Conservation (phyloP, 2,888 invertebrate species). For the Erannis defoliaria region DNA sequence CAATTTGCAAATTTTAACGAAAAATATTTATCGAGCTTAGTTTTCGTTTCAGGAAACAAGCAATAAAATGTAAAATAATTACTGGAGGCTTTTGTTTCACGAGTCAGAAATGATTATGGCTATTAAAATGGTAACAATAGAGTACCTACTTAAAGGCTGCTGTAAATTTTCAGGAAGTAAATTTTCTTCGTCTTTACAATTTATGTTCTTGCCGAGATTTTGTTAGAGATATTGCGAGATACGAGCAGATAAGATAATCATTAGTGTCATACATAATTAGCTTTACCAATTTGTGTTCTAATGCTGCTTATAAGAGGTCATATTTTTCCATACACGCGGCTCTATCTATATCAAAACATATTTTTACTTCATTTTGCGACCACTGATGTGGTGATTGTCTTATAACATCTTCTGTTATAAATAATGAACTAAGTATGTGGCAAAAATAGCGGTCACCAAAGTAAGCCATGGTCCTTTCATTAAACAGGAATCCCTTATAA, state of each 20-base stretch:
- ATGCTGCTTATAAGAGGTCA: too few relatives aligned
- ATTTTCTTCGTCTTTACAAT: constrained; percentile 27
- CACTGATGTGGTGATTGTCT: constrained; percentile 22
- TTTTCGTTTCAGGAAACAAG: constrained; percentile 37
- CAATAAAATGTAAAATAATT: constrained; percentile 37
- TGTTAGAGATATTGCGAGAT: constrained; percentile 3
- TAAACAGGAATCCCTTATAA: constrained; percentile 11
- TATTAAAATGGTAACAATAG: constrained; percentile 37
- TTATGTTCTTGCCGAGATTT: constrained; percentile 21
- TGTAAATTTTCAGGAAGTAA: constrained; percentile 26
- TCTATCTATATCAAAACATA: constrained; percentile 3
- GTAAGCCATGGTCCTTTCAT: constrained; percentile 6
- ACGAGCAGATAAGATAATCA: constrained; percentile 9
- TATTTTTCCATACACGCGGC: too few relatives aligned
- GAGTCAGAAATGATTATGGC: constrained; percentile 38
- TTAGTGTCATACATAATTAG: background rate
- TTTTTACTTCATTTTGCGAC: constrained; percentile 15
- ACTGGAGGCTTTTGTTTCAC: constrained; percentile 33
- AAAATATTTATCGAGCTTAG: constrained; percentile 31
- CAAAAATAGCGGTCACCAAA: constrained; percentile 20
- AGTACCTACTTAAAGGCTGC: constrained; percentile 29
- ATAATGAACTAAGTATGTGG: too few relatives aligned
- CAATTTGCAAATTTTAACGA: constrained; percentile 21
- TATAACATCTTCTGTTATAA: too few relatives aligned
- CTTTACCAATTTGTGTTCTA: too few relatives aligned